Evolutionary conservation across 2,888 invertebrate species (phyloP).

Genomic region (Glyphotaelius pellucidus): DNA sequence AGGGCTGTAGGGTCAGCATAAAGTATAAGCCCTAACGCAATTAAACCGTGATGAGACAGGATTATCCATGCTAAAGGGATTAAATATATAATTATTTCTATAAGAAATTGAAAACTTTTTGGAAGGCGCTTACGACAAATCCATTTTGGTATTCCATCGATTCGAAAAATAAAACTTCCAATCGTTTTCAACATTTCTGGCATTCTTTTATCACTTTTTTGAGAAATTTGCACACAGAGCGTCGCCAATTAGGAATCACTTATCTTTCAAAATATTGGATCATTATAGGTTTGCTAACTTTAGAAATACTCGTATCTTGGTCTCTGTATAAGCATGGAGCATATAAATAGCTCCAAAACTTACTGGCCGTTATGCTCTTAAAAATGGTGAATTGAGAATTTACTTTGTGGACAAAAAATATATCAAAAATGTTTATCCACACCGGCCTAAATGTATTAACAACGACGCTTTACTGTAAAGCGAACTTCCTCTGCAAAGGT

Average conservation of each 20-base stretch:
- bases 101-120: not conserved
- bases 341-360: too few species aligned
- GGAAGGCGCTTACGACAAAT: not conserved
- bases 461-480: too few species aligned
- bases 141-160: not conserved
- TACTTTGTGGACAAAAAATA: too few species aligned
- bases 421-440: too few species aligned
- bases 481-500: too few species aligned
- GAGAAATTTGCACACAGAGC: not conserved
- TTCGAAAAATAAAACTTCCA: not conserved
- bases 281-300: not conserved
- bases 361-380: too few species aligned
- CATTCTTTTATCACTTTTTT: not conserved
- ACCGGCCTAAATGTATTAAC: too few species aligned
- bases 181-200: not conserved
- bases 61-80: not conserved
- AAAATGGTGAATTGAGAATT: too few species aligned
- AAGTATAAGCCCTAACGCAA: slow-evolving; percentile 34
- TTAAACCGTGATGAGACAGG: not conserved
- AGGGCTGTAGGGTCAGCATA: slow-evolving; percentile 30
- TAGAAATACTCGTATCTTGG: not conserved
- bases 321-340: not conserved
- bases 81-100: not conserved
- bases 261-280: not conserved
- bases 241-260: not conserved